Base-by-base conservation (phyloP, 2,113 vertebrate species). In the Benitochromis conjunctus region DNA sequence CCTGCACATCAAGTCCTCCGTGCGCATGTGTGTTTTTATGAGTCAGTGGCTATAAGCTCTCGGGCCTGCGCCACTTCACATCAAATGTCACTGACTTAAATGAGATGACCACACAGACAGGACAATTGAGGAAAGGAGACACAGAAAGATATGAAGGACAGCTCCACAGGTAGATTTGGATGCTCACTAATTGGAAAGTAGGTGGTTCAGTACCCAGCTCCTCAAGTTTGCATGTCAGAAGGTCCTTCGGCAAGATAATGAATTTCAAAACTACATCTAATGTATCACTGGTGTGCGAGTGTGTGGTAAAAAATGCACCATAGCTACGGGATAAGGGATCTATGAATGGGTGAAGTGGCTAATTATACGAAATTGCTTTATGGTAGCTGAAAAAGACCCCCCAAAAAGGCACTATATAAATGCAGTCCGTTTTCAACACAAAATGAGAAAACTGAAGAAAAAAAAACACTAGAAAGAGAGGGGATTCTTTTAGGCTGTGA, bases 51-150 rank as follows among this genome's bases (percentile, higher is more conserved):
- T 90, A 69, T 83, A 54, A 91, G 91, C 91, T 91, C 81, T 84
- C 78, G 21, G 92, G 87, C 84, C 82, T 69, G 85, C 55, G n/a
- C 90, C 92, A 90, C 91, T 92, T 94, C 91, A 91, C 92, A 94
- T 92, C 88, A 95, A 96, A 96, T 96, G 95, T 95, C 95, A 96
- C 79, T 2, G 89, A 86, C 84, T 92, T 92, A 94, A 93, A 94
- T 88, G 87, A 93, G 87, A 89, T 38, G 86, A 81, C 91, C 90
- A 90, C 83, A 83, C 83, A 80, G 81, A 69, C 82, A 48, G 58
- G 74, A 38, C 7, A 77, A 55, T n/a, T 3, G 43, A 81, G 29
- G 56, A 38, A 38, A 19, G 11, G 24, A 34, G 56, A 58, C 18
- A 46, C 24, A 51, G 24, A 64, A n/a, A 34, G 34, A 79, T 66